Evolutionary conservation across 2,113 vertebrate genomes (phyloP).

Genomic region (Manacus vitellinus): DNA sequence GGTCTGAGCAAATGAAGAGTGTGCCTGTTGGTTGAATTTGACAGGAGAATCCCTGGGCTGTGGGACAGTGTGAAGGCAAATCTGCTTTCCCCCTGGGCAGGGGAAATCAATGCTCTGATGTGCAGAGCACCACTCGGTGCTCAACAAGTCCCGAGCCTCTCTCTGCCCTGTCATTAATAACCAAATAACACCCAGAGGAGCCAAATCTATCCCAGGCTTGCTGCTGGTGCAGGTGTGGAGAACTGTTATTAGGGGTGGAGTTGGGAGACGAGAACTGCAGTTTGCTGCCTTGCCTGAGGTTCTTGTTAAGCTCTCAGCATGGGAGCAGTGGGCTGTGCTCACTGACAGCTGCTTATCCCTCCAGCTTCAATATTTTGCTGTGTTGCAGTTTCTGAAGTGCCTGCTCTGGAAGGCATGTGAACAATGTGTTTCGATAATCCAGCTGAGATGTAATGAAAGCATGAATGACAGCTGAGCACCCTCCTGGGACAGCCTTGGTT

Average conservation of each 20-base stretch:
- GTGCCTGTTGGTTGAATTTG: neutral
- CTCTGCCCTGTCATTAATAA: neutral
- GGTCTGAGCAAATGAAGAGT: neutral
- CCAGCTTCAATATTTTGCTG: slow-evolving; percentile 21
- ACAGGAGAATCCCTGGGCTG: neutral
- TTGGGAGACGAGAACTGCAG: neutral
- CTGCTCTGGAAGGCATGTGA: slow-evolving; percentile 31
- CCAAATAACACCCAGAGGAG: neutral
- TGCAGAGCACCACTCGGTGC: neutral
- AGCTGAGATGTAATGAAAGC: slow-evolving; percentile 46
- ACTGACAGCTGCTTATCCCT: neutral
- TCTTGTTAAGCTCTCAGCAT: slow-evolving; percentile 28
- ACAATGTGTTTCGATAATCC: slow-evolving; percentile 36
- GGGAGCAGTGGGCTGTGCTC: neutral
- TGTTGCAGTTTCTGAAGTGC: slow-evolving; percentile 34
- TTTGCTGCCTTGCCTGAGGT: neutral
- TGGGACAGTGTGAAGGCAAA: neutral
- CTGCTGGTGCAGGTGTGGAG: neutral
- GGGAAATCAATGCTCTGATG: neutral
- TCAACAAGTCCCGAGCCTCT: neutral
- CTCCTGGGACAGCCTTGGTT: slow-evolving; percentile 40
- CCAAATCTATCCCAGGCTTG: neutral
- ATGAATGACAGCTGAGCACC: slow-evolving; percentile 50
- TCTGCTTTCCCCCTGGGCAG: neutral
- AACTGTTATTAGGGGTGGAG: neutral